Conservation (phyloP, 2,797 vertebrate species). For the Chloroceryle inda region DNA sequence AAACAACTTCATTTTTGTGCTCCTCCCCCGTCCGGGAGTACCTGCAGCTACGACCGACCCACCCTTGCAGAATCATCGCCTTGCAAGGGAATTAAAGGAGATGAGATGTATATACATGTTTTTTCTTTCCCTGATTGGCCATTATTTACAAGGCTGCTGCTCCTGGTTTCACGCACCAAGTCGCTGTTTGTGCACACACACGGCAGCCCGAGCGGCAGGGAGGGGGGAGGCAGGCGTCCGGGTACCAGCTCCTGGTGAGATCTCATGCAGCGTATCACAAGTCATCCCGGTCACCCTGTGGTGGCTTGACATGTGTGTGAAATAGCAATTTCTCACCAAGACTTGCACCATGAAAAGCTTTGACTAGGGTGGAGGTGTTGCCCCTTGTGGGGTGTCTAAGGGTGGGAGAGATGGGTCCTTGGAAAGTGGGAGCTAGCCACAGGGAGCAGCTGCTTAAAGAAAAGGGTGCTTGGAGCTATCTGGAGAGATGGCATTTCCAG, state of each 20-base stretch:
- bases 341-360: neutral
- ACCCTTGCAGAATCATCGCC: neutral
- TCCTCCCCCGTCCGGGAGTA: constrained; percentile 51
- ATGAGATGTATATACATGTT: neutral
- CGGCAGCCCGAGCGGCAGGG: accelerated
- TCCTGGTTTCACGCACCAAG: neutral
- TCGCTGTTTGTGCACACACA: neutral
- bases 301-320: neutral
- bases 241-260: accelerated
- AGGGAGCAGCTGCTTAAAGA: accelerated
- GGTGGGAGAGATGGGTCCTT: neutral
- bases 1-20: constrained; percentile 81
- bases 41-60: constrained; percentile 40
- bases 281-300: accelerated
- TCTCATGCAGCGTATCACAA: accelerated
- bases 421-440: neutral
- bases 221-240: neutral
- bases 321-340: neutral
- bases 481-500: neutral
- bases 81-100: constrained; percentile 15
- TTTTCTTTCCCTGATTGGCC: neutral
- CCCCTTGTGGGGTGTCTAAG: neutral
- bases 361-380: neutral
- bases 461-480: neutral
- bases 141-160: constrained; percentile 42